Evolutionary conservation across 2,888 invertebrate species (phyloP).

Genomic region (Stomorhina lunata): DNA sequence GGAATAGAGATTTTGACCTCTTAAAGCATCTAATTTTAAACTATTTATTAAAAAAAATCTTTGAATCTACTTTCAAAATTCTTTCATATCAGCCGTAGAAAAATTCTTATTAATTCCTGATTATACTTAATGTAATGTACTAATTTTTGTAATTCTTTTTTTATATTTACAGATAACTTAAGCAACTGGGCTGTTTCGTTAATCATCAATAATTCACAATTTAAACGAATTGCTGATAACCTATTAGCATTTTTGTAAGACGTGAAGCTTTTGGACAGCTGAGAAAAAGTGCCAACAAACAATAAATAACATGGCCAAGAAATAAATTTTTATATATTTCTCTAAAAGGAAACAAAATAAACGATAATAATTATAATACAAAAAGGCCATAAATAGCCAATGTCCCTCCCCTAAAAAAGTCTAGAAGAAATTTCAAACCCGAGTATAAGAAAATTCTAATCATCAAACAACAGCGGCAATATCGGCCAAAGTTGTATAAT

Average conservation of each 20-base stretch:
- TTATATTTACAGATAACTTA: constrained; percentile 54
- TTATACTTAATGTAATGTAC: constrained; percentile 7
- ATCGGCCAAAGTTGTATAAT: constrained; percentile 1
- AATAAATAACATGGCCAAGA: constrained; percentile 64
- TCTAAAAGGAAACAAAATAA: constrained; percentile 1
- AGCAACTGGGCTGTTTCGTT: not conserved
- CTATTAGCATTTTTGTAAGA: constrained; percentile 22
- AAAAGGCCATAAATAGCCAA: constrained; percentile 12
- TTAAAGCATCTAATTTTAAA: too few species aligned
- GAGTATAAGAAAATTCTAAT: constrained; percentile 14
- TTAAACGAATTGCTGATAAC: constrained; percentile 43
- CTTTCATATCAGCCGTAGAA: too few species aligned
- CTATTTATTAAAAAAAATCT: too few species aligned
- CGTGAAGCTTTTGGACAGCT: not conserved
- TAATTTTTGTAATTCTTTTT: not conserved
- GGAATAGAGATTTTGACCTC: too few species aligned
- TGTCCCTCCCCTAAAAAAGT: not conserved
- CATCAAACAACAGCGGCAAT: not conserved
- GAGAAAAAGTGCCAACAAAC: constrained; percentile 7
- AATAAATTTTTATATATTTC: constrained; percentile 46
- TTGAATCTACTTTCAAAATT: too few species aligned
- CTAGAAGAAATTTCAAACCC: not conserved
- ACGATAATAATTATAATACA: constrained; percentile 18
- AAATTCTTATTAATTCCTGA: constrained; percentile 1
- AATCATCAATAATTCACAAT: constrained; percentile 19